Evolutionary conservation across 2,113 vertebrate species (phyloP).

Genomic region (Alexandromys fortis): DNA sequence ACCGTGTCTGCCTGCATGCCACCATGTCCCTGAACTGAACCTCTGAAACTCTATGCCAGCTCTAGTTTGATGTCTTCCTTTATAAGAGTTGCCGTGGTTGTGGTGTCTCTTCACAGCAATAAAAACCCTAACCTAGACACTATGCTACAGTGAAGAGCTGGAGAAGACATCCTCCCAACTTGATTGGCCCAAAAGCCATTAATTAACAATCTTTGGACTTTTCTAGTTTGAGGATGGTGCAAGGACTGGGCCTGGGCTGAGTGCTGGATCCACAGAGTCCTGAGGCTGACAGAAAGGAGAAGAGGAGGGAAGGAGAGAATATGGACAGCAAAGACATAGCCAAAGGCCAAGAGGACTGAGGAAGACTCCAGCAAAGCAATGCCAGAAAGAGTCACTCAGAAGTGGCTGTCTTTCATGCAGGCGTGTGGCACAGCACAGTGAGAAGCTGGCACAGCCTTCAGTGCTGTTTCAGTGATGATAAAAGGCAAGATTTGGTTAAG

Average conservation of each 20-base stretch:
- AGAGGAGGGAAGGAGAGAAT: not conserved
- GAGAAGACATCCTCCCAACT: not conserved
- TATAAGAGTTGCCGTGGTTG: not conserved
- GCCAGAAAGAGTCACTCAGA: not conserved
- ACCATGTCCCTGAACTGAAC: not conserved
- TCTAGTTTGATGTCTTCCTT: not conserved
- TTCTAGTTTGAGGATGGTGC: not conserved
- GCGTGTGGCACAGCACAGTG: not conserved
- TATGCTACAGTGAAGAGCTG: not conserved
- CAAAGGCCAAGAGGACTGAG: not conserved
- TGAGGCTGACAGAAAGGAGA: not conserved
- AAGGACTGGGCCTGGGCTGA: not conserved
- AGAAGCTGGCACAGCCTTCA: not conserved
- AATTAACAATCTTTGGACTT: not conserved
- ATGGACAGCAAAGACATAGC: not conserved
- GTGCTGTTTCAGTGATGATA: not conserved
- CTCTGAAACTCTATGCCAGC: not conserved
- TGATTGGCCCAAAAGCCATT: not conserved
- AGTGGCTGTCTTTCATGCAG: slow-evolving; percentile 1
- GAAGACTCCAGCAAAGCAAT: not conserved
- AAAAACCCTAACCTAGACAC: not conserved
- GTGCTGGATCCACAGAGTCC: not conserved
- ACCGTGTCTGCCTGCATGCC: too few species aligned
- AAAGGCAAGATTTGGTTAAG: slow-evolving; percentile 57
- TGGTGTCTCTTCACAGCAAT: not conserved